Evolutionary conservation across 2,797 vertebrate genomes (phyloP), one percentile per base, ranked within the genome.

Genomic region (Menidia menidia): DNA sequence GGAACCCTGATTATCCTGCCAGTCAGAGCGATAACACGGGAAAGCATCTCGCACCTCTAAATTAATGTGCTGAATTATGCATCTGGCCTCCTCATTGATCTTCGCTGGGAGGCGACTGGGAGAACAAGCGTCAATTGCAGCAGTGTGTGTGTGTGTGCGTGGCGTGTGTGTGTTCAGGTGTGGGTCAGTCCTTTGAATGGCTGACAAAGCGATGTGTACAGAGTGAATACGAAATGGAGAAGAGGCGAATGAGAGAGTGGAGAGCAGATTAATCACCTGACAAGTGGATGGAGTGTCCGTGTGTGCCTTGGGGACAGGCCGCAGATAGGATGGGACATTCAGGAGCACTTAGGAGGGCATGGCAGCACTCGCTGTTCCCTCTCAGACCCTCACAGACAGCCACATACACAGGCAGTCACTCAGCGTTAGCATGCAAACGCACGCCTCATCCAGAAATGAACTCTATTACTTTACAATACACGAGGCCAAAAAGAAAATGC

Each of bases 201-300:
- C 73, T 73, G 75, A 81, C 51, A 18, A 77, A 65, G 71, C 75
- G 58, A 78, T 67, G 72, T 76, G 83, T 70, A 51, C 60, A 57
- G 66, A 83, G 68, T 75, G 82, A 83, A 88, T 85, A 60, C 48
- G 51, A 80, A 80, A 88, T 74, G 74, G 77, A 85, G 83, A 78
- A 75, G 71, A 87, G 84, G 85, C 71, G 70, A 86, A 73, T 60
- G 64, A 69, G 74, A 68, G 80, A 61, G 68, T 54, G 69, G 63
- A 85, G 86, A 45, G 35, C 71, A 87, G 83, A 92, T 91, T 86
- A 91, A 92, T 92, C 90, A 88, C 87, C 89, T 92, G 90, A 90
- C 90, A 92, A 90, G 89, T 90, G 88, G 89, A 91, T 86, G 87
- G 88, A 92, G 91, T 88, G 90, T 89, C 91, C 89, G 86, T 88